Evolutionary conservation across 1,140 invertebrate genomes (phyloP), one percentile per base, ranked within the genome.

Genomic region (Drosophila seguyi): DNA sequence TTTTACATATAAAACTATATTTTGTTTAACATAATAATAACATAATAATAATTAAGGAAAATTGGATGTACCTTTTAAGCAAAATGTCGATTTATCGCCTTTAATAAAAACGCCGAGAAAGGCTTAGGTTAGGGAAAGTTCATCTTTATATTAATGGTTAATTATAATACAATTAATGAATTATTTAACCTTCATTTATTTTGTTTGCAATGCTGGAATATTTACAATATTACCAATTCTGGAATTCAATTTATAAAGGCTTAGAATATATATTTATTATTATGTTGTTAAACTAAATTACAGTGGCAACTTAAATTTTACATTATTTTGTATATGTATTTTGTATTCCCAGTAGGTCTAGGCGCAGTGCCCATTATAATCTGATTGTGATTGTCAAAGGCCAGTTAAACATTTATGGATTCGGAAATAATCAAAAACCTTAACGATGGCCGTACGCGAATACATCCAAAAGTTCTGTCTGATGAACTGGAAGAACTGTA

Each of bases 401-500:
- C 18, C 4, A 22, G 31, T 16, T 22, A 6, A 22, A 10, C 4
- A 20, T 58, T 22, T n/a, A 20, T 4, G 2, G 14, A 38, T 38
- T 11, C 41, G 14, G 3, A 47, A 36, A 47, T 45, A 10, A 41
- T 13, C 14, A 5, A 22, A 7, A 16, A 53, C 20, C 13, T 16
- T 1, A 27, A 34, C 18, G 5, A 87, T 88, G 84, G 34, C 67
- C 6, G 27, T 80, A 6, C 80, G 80, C 4, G 25, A 50, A 10
- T 71, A 41, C 44, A 10, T 84, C 3, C 56, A 44, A 6, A 80
- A 76, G 61, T 71, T 90, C 7, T 0, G 71, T 0, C 29, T 87
- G 41, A 50, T 87, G 13, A 52, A 66, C 44, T 90, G 81, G 85
- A 75, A 71, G 39, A 62, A 90, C 27, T 67, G 69, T 20, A 84